phyloP scores from a whole-genome alignment of 2,888 invertebrate genomes.

The Panzeria rudis region DNA sequence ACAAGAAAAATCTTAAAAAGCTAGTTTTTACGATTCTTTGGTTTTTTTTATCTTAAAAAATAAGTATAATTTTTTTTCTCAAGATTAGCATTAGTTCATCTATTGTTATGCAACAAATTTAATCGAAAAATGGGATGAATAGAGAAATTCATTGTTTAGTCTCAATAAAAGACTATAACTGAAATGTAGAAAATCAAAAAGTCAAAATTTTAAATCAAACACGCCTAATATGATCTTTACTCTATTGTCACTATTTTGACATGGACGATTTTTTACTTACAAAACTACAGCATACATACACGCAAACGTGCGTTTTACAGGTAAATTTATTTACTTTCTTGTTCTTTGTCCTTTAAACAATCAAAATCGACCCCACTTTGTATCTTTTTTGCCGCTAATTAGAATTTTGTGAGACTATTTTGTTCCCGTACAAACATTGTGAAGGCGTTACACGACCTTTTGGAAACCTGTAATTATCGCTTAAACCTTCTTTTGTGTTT shows the following conservation, averaged over 20 bases:
- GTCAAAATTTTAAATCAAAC: constrained; percentile 72
- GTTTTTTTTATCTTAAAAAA: too few species aligned
- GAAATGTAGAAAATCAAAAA: constrained; percentile 71
- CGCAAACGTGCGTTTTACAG: constrained; percentile 16
- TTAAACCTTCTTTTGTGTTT: constrained; percentile 64
- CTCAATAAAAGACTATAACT: constrained; percentile 51
- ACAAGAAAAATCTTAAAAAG: too few species aligned
- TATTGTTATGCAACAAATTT: constrained; percentile 74
- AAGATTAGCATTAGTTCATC: constrained; percentile 65
- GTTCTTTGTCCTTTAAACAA: constrained; percentile 31
- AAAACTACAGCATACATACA: background rate
- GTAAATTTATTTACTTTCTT: constrained; percentile 26
- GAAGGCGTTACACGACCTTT: constrained; percentile 80
- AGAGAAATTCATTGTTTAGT: constrained; percentile 30
- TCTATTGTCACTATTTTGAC: constrained; percentile 82
- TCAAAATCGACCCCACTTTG: constrained; percentile 29
- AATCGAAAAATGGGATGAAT: background rate
- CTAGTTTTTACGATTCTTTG: too few species aligned
- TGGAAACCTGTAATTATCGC: constrained; percentile 78
- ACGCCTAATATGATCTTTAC: constrained; percentile 47
- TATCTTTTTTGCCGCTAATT: constrained; percentile 69
- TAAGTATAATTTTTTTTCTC: background rate
- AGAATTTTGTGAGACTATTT: constrained; percentile 55
- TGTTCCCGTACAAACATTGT: constrained; percentile 29
- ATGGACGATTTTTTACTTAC: constrained; percentile 75